Evolutionary conservation across 2,888 invertebrate genomes (phyloP), one percentile per base, ranked within the genome.

Genomic region (Phalera bucephala): DNA sequence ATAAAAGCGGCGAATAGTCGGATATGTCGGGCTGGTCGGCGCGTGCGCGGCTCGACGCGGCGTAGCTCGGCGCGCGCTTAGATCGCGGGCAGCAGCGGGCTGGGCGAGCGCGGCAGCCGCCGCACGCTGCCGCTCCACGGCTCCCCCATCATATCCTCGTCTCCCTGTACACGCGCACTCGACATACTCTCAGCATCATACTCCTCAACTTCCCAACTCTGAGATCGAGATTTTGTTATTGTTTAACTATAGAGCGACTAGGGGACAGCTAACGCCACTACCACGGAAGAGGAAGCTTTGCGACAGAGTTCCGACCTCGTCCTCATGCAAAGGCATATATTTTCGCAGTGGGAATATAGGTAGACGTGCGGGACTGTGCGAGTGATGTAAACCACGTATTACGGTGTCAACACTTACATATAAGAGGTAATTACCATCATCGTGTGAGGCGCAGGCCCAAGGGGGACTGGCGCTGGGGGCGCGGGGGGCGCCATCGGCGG

Each of bases 131-230:
- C 77, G 76, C 86, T 79, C 91, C 91, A 91, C 74, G 84, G 73
- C 81, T 89, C 89, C 75, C 84, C 85, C 90, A 91, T 91, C 91
- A 91, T 87, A 91, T 91, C 88, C 91, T 91, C 91, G 91, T 91
- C 90, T 91, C 91, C 91, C 91, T 91, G 87, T 79, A 88, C 88
- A 88, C 82, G 87, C 67, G 85, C 79, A 89, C 88, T 87, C 87
- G 88, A 89, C 87, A 88, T 89, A 88, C 87, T 87, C 86, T 88
- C 88, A 82, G 84, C 87, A 64, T 87, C 87, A 85, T 80, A 87
- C 80, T 82, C 84, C 78, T 83, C 86, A 86, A 86, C 84, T 81
- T 87, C 87, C 86, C 85, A 87, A 84, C 80, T 87, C 87, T 88
- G 88, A 86, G 86, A 84, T 77, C 84, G 87, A 87, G 85, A 85